Conservation (phyloP, 2,797 vertebrate species). For the Pampus argenteus region DNA sequence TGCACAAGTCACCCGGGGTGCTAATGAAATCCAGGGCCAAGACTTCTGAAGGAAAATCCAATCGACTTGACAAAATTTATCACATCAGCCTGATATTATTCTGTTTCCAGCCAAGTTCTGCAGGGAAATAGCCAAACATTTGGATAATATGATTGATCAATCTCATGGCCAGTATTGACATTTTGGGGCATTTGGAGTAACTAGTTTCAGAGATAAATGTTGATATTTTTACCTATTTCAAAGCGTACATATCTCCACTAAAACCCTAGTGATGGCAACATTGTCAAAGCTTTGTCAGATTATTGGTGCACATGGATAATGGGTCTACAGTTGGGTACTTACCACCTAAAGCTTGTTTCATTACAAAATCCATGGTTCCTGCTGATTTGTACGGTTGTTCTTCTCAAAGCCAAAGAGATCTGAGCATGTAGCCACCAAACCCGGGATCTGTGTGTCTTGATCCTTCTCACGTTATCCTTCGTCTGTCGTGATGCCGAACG, state of each 20-base stretch:
- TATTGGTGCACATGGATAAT: neutral
- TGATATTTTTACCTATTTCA: neutral
- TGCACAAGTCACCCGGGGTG: neutral
- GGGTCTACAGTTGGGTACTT: constrained; percentile 63
- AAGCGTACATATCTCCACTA: no score
- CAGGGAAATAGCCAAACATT: neutral
- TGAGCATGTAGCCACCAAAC: constrained; percentile 82
- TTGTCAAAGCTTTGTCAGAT: neutral
- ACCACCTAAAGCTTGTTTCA: constrained; percentile 99
- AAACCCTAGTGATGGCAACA: neutral
- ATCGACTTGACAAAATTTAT: neutral
- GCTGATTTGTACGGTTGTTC: constrained; percentile 62
- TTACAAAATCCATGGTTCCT: constrained; percentile 95
- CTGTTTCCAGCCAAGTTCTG: no score
- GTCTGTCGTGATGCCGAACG: constrained; percentile 4
- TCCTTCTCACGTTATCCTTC: constrained; percentile 13
- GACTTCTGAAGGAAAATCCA: neutral
- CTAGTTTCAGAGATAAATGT: neutral
- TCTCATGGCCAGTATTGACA: no score
- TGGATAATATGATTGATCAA: neutral
- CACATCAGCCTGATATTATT: neutral
- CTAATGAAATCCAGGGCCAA: neutral
- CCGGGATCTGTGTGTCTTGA: constrained; percentile 21
- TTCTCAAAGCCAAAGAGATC: constrained; percentile 75
- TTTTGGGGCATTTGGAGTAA: neutral